Base-by-base conservation (phyloP, 1,140 invertebrate genomes). In the Drosophila sechellia region DNA sequence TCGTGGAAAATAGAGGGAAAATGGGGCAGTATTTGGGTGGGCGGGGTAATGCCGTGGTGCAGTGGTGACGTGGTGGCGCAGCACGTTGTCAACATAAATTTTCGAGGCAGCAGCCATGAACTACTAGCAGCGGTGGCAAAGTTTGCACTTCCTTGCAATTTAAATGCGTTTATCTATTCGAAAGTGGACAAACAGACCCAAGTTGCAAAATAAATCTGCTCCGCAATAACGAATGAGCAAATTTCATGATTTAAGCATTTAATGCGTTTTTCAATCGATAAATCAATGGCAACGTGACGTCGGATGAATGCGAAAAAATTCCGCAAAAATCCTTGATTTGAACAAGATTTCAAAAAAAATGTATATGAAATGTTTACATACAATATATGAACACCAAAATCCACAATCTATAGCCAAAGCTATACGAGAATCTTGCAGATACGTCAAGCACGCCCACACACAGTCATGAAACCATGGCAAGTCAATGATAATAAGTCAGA, bases 41-140 rank as follows among this genome's bases (percentile, higher is more conserved):
- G 1, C 6, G 22, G 27, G 54, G 68, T 25, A 20, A 1, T 22
- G 37, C 46, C 17, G n/a, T 27, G 15, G 15, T 34, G 11, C 39
- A 58, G 48, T 76, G 77, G 77, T 58, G 27, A 46, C 57, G 22
- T 17, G 22, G 22, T 55, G 77, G 72, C 72, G 76, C 81, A 79
- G 81, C 77, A 85, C 81, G 78, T 81, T 85, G 81, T 85, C 81
- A 74, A 86, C 81, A 85, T 85, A 85, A 86, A 85, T 85, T 85
- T 86, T 65, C 37, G 69, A 64, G 20, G 27, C 35, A 52, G 46
- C 73, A 83, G 54, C 45, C 53, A 46, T 72, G 49, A 53, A 37
- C 68, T 60, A 3, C 42, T 11, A 10, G 42, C 42, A 20, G 42
- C 20, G 66, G 48, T 81, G 78, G 56, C 74, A 85, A 77, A 85